These are phyloP conservation scores for Chaetodon trifasciatus DNA, from an alignment of 2,797 vertebrate species.

Conservation along the genomic window DNA sequence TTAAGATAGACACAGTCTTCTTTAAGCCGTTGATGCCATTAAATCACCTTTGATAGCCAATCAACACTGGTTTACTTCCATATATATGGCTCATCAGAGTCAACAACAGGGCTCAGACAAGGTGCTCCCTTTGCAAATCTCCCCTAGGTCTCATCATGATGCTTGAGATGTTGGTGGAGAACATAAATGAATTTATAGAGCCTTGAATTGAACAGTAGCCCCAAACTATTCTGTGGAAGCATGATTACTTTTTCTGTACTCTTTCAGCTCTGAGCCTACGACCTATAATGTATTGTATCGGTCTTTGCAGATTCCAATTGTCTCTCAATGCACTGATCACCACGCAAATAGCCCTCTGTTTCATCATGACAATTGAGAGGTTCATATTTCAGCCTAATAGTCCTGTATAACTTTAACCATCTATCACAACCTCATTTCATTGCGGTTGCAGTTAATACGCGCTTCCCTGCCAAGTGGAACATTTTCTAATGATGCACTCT, in stretches of 20 bases:
- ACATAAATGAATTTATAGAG: slow-evolving; percentile 77
- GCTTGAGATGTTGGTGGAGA: slow-evolving; percentile 68
- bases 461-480: slow-evolving; percentile 91
- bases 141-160: slow-evolving; percentile 64
- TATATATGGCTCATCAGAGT: slow-evolving; percentile 47
- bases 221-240: slow-evolving; percentile 75
- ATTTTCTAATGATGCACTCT: slow-evolving; percentile 91
- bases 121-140: slow-evolving; percentile 56
- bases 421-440: slow-evolving; percentile 94
- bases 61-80: slow-evolving; percentile 42
- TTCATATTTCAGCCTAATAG: slow-evolving; percentile 93
- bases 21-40: slow-evolving; percentile 25
- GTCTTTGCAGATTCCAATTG: slow-evolving; percentile 87
- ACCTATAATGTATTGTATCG: slow-evolving; percentile 83
- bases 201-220: slow-evolving; percentile 76
- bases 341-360: slow-evolving; percentile 87
- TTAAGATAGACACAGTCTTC: slow-evolving; percentile 22
- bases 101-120: slow-evolving; percentile 45
- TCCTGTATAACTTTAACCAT: slow-evolving; percentile 92
- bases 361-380: slow-evolving; percentile 91
- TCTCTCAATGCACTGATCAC: slow-evolving; percentile 88
- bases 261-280: slow-evolving; percentile 75
- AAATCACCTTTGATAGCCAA: slow-evolving; percentile 46
- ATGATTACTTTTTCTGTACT: slow-evolving; percentile 85
- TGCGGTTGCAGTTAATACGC: slow-evolving; percentile 87